Base-by-base conservation (phyloP, 2,113 vertebrate genomes). In the Phasianus colchicus region DNA sequence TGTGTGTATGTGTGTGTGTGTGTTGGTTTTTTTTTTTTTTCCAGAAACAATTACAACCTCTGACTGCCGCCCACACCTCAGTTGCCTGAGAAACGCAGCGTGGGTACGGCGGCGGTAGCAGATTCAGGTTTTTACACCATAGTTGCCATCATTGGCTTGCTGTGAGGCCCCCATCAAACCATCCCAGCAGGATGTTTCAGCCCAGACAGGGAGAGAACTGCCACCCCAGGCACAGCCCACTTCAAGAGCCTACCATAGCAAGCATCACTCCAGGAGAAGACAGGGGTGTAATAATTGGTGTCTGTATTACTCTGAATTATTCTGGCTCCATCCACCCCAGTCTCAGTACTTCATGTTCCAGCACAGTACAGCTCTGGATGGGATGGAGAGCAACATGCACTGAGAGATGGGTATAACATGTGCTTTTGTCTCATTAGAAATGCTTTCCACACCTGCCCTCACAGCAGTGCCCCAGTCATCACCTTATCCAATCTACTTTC, bases 61-160 rank as follows among this genome's bases (percentile, higher is more conserved):
- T 88, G 87, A 75, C 83, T 94, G 50, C 92, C 47, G 0, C 96
- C 97, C 76, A 97, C 96, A 47, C 20, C 79, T 75, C 94, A 83
- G 97, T 96, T 97, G 97, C 96, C 96, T 86, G 81, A 97, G 96
- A 96, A 97, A 97, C 88, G n/a, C 75, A 86, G 95, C 42, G 75
- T 96, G 96, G 95, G 96, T 84, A 91, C 2, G 40, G 89, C 65
- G 91, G 67, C 65, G 74, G 30, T 82, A 89, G 92, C 4, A 55
- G 66, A 87, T 74, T 86, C 0, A 0, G 38, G 72, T 78, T 95
- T 95, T 88, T 82, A 88, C 85, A 88, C 91, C 7, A 4, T 45
- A 34, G 36, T 67, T 77, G 45, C 57, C 78, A 21, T 52, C 78
- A 78, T 0, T 73, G 80, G 61, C 60, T 86, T 60, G 58, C 64